These are phyloP conservation scores for Lasaia peninsularis DNA, from an alignment of 1,140 invertebrate genomes.

Conservation along the genomic window DNA sequence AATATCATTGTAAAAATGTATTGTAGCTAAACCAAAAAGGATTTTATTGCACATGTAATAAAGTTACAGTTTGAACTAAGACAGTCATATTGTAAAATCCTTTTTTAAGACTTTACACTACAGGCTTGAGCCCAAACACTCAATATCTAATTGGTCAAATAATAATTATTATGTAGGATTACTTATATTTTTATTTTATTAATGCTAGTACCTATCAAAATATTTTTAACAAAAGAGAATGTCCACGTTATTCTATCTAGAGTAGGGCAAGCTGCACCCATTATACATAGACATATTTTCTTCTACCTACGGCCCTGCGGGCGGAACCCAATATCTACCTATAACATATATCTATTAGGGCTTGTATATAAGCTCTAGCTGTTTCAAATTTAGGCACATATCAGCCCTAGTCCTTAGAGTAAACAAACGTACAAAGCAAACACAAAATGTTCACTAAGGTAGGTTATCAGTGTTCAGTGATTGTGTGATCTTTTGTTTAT, in stretches of 20 bases:
- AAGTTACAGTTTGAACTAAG: no score
- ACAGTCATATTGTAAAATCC: no score
- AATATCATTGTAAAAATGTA: no score
- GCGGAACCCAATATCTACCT: slow-evolving; percentile 50
- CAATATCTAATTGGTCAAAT: no score
- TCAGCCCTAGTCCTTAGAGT: slow-evolving; percentile 54
- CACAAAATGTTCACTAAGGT: slow-evolving; percentile 70
- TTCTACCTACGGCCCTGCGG: slow-evolving; percentile 39
- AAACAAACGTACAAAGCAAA: slow-evolving; percentile 49
- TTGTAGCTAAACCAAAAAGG: no score
- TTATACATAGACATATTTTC: slow-evolving; percentile 49
- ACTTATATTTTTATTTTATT: no score
- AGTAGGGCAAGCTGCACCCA: slow-evolving; percentile 52
- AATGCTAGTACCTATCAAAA: background rate
- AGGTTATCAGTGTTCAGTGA: slow-evolving; percentile 24
- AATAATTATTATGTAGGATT: no score
- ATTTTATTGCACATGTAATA: no score
- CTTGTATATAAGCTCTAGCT: slow-evolving; percentile 65
- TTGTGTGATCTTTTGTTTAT: no score
- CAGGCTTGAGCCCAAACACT: no score
- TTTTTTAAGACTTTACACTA: no score
- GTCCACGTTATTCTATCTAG: slow-evolving; percentile 36
- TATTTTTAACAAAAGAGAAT: slow-evolving; percentile 16
- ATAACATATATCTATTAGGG: slow-evolving; percentile 43
- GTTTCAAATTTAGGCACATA: slow-evolving; percentile 65